These are phyloP conservation scores for Nipponacmea schrenckii DNA, from an alignment of 2,888 invertebrate genomes.

Conservation along the genomic window DNA sequence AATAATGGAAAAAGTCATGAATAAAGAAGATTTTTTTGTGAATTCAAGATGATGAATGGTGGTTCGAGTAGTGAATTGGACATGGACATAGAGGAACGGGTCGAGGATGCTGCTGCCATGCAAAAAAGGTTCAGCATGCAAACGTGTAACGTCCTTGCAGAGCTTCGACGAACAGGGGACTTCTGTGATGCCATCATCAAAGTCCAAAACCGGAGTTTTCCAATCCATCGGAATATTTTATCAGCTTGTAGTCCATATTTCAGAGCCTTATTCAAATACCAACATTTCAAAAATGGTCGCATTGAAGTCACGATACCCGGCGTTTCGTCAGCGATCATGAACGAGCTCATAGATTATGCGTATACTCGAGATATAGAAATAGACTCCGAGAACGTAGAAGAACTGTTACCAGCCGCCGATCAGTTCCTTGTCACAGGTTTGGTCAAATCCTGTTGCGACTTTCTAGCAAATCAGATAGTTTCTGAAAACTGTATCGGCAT, in stretches of 20 bases:
- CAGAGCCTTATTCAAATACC: constrained; percentile 86
- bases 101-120: constrained; percentile 15
- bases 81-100: not conserved
- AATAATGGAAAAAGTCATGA: too few species aligned
- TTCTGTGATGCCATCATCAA: constrained; percentile 87
- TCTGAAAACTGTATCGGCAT: constrained; percentile 86
- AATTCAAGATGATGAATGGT: too few species aligned
- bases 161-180: constrained; percentile 83
- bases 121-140: constrained; percentile 83
- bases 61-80: not conserved
- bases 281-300: constrained; percentile 68
- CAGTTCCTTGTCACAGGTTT: constrained; percentile 87
- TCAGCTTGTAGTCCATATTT: constrained; percentile 89
- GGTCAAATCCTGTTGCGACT: constrained; percentile 83
- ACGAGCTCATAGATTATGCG: constrained; percentile 83
- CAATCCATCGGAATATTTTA: constrained; percentile 77
- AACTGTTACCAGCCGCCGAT: constrained; percentile 81
- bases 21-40: too few species aligned
- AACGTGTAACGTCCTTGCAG: constrained; percentile 84
- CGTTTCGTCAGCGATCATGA: constrained; percentile 81
- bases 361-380: constrained; percentile 84
- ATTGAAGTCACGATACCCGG: constrained; percentile 77
- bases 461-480: constrained; percentile 76
- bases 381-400: constrained; percentile 81
- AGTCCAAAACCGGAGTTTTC: constrained; percentile 80